phyloP scores from a whole-genome alignment of 2,888 invertebrate species.

The Asteroscopus sphinx region DNA sequence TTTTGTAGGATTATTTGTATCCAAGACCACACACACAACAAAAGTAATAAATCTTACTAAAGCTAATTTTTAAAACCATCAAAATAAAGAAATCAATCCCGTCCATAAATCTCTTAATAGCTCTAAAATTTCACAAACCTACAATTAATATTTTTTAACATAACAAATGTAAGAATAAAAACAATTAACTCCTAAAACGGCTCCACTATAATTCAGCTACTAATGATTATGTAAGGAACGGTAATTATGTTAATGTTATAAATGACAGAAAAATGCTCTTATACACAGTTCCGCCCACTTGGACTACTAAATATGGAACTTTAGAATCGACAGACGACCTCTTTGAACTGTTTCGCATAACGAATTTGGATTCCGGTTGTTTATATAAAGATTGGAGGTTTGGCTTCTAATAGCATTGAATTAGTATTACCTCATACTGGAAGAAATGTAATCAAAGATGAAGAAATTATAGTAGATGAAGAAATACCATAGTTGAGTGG shows the following conservation, averaged over 20 bases:
- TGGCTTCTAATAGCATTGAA: conserved; percentile 21
- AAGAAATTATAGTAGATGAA: conserved; percentile 11
- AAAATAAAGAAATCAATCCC: conserved; percentile 3
- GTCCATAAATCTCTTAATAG: conserved; percentile 26
- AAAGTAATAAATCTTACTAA: conserved; percentile 25
- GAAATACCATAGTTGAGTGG: not conserved
- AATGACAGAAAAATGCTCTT: conserved; percentile 50
- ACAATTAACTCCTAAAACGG: conserved; percentile 35
- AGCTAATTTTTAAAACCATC: conserved; percentile 2
- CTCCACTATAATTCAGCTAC: conserved; percentile 32
- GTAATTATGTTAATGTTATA: conserved; percentile 51
- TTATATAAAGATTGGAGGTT: conserved; percentile 26
- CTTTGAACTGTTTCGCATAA: conserved; percentile 40
- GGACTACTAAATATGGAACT: conserved; percentile 35
- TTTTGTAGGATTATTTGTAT: not conserved
- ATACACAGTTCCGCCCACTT: conserved; percentile 39
- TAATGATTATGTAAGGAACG: conserved; percentile 36
- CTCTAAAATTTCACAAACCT: conserved; percentile 21
- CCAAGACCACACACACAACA: not conserved
- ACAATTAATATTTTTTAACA: conserved; percentile 34
- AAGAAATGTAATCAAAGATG: conserved; percentile 22
- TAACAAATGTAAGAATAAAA: conserved; percentile 26
- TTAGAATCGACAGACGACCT: conserved; percentile 24
- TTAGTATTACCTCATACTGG: conserved; percentile 17
- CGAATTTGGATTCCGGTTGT: conserved; percentile 28